phyloP scores from a whole-genome alignment of 2,888 invertebrate species.

The Tolmerus cingulatus region DNA sequence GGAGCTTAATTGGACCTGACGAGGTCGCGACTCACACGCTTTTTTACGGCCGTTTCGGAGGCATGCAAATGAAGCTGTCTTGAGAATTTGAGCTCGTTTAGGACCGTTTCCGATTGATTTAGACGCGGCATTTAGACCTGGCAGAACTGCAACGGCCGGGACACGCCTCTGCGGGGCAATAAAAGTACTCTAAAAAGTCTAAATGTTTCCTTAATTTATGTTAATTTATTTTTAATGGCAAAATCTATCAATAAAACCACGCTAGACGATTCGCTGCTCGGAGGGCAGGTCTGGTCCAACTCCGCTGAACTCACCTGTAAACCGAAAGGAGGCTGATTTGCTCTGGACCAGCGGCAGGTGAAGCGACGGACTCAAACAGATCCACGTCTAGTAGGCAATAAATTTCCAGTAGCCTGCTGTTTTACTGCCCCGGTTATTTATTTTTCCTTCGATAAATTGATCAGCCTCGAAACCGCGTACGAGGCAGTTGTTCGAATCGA shows the following conservation, averaged over 20 bases:
- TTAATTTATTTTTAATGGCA: conserved; percentile 25
- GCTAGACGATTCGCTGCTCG: neutral
- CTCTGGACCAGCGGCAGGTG: neutral
- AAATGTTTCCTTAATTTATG: neutral
- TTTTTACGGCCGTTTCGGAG: neutral
- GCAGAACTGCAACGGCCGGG: neutral
- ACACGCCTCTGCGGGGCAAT: neutral
- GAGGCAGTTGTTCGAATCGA: neutral
- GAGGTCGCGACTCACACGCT: neutral
- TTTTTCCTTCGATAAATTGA: neutral
- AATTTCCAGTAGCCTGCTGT: conserved; percentile 25
- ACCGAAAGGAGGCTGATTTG: neutral
- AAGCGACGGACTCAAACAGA: neutral
- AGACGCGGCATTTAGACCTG: neutral
- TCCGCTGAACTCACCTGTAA: neutral
- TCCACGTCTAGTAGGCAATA: neutral
- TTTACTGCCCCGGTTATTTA: conserved; percentile 16
- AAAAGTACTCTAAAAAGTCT: neutral
- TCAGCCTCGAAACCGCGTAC: neutral
- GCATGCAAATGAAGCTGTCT: neutral
- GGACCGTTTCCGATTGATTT: neutral
- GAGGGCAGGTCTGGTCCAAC: neutral
- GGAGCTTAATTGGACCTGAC: conserved; percentile 8
- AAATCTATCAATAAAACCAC: conserved; percentile 12
- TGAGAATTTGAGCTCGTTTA: neutral